Percentiles rank a stretch among this genome's conserved stretches.
These are phyloP conservation scores for Leptestheria dahalacensis DNA, from an alignment of 1,140 invertebrate genomes.

Conservation along the genomic window DNA sequence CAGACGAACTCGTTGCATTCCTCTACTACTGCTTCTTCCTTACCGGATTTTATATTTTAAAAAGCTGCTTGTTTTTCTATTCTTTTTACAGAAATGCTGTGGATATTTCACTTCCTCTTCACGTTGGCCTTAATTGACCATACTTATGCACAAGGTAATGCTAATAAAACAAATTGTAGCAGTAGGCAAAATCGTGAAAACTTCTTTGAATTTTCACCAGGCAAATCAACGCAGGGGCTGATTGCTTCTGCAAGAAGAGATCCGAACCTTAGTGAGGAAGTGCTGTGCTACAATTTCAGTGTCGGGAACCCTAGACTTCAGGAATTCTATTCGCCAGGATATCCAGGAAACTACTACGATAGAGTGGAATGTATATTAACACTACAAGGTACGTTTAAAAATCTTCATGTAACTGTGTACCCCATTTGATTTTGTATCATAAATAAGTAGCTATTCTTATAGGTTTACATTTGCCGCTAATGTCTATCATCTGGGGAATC, in stretches of 20 bases:
- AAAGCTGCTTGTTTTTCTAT: not conserved
- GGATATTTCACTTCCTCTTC: not conserved
- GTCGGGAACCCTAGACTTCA: conserved; percentile 36
- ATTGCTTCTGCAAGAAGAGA: no score
- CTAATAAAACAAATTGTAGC: no score
- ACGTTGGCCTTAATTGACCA: not conserved
- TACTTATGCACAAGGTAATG: not conserved
- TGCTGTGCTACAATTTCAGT: conserved; percentile 37
- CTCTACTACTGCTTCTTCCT: not conserved
- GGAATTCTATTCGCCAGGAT: conserved; percentile 58
- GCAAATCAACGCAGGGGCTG: no score
- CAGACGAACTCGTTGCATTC: not conserved
- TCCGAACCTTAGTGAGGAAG: conserved; percentile 4
- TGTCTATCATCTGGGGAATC: no score
- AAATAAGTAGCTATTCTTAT: not conserved
- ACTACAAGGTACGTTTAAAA: conserved; percentile 40
- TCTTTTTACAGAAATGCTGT: not conserved
- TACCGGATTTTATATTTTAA: not conserved
- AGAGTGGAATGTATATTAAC: conserved; percentile 49
- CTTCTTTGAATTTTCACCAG: no score
- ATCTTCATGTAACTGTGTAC: no score
- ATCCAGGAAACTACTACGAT: conserved; percentile 51
- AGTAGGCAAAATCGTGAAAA: no score
- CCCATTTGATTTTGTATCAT: not conserved
- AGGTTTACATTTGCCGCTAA: not conserved